Base-by-base conservation (phyloP, 1,140 invertebrate genomes). In the Cyrtorhinus lividipennis region DNA sequence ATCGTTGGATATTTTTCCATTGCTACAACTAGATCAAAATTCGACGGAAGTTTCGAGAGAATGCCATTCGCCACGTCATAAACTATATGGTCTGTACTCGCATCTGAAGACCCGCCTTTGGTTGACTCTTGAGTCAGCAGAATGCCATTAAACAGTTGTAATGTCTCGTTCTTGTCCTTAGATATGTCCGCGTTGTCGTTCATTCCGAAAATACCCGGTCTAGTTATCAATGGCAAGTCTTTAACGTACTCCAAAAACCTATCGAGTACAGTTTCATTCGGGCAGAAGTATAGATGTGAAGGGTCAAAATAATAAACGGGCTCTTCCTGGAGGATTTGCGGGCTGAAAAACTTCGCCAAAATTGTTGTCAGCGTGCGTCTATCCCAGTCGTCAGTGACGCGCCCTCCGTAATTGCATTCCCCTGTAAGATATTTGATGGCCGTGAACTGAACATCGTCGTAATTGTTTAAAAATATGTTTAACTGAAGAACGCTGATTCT, bases 381-480 rank as follows among this genome's bases (percentile, higher is more conserved):
- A 77, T 98, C 95, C 88, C 91, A 94, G 69, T 95, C 87, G 71
- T 97, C 93, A 0, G 92, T 96, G 0, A 97, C 92, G 70, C 90
- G 80, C 0, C 95, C 93, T 24, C 95, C 95, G 69, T 98, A 98
- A 77, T 96, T 96, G 71, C 93, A 97, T 76, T 97, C 93, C 10
- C 92, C 93, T 0, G 88, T 94, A 61, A 97, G 73, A 75, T 96
- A 97, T 2, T 83, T 79, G 5, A 98, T 71, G 0, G 93, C 93
- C 56, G 91, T 88, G 71, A 87, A 94, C 70, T 93, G 92, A 0
- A 95, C 82, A 53, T 90, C 83, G 56, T 82, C 78, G 69, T 88
- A 90, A 65, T 93, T 85, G 71, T 95, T 88, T 20, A 94, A 80
- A 74, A 94, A 95, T 75, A 92, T 89, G 65, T 86, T 81, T 1